phyloP scores from a whole-genome alignment of 2,888 invertebrate species.

The Listrodromus nycthemerus region DNA sequence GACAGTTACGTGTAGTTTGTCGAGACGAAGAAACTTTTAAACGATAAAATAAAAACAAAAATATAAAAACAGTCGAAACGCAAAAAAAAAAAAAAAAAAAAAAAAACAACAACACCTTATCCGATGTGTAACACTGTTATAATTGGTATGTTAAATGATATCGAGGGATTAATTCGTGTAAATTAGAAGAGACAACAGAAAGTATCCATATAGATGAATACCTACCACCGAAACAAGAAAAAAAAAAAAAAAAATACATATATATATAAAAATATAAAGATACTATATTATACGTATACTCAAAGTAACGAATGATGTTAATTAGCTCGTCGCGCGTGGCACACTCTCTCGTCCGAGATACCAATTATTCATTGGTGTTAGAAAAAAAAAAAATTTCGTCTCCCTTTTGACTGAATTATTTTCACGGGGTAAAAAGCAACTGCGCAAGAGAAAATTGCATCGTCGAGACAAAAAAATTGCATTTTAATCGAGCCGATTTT shows the following conservation, averaged over 20 bases:
- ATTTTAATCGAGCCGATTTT: not conserved
- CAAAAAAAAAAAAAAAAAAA: too few species aligned
- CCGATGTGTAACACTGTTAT: constrained; percentile 77
- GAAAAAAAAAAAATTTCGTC: constrained; percentile 9
- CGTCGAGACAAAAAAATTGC: not conserved
- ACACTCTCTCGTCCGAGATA: constrained; percentile 58
- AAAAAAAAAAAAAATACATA: constrained; percentile 68
- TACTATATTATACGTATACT: constrained; percentile 69
- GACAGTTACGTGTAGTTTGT: constrained; percentile 33
- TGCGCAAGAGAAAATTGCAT: not conserved
- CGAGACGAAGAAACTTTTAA: constrained; percentile 13
- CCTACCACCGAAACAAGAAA: constrained; percentile 72
- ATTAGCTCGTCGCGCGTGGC: constrained; percentile 70
- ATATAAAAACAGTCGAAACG: constrained; percentile 30
- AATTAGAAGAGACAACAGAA: constrained; percentile 82
- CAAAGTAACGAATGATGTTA: constrained; percentile 69
- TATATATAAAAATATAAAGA: constrained; percentile 64
- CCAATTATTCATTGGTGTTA: constrained; percentile 13
- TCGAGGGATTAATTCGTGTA: constrained; percentile 79
- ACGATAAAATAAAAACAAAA: constrained; percentile 22
- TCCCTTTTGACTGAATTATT: not conserved
- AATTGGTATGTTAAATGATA: constrained; percentile 74
- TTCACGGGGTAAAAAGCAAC: not conserved
- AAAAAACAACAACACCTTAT: too few species aligned
- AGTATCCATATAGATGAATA: constrained; percentile 81